These are phyloP conservation scores for Phanerotoma sp. DNA, from an alignment of 2,888 invertebrate genomes.

Conservation along the genomic window DNA sequence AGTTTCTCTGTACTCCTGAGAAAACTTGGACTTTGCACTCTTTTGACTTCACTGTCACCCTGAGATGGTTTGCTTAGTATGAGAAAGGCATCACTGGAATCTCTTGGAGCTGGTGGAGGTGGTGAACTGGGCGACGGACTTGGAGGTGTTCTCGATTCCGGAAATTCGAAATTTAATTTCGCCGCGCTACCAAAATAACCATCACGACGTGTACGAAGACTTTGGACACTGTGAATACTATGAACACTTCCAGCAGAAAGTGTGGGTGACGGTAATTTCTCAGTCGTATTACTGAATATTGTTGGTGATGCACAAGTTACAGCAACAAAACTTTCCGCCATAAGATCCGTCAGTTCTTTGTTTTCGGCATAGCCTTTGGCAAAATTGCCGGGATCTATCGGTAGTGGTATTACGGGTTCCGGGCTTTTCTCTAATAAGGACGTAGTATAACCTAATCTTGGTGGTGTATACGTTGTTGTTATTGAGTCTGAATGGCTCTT, in stretches of 20 bases:
- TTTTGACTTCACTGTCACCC: conserved; percentile 41
- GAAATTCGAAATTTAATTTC: conserved; percentile 59
- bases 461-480: conserved; percentile 48
- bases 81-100: conserved; percentile 60
- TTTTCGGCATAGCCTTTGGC: conserved; percentile 61
- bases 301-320: conserved; percentile 60
- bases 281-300: conserved; percentile 59
- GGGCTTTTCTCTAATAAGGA: conserved; percentile 62
- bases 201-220: conserved; percentile 65
- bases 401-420: conserved; percentile 55
- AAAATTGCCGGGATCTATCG: conserved; percentile 64
- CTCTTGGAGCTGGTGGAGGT: conserved; percentile 80
- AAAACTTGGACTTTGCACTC: conserved; percentile 56
- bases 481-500: conserved; percentile 51
- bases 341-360: conserved; percentile 58
- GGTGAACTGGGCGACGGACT: conserved; percentile 68
- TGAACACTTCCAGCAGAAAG: conserved; percentile 62
- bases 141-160: conserved; percentile 58
- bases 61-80: conserved; percentile 50
- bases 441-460: conserved; percentile 66
- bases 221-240: conserved; percentile 47
- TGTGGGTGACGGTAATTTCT: conserved; percentile 65
- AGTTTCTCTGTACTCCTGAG: conserved; percentile 54
- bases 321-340: conserved; percentile 60
- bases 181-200: conserved; percentile 62